Evolutionary conservation across 2,113 vertebrate species (phyloP).

Genomic region (Parus major): DNA sequence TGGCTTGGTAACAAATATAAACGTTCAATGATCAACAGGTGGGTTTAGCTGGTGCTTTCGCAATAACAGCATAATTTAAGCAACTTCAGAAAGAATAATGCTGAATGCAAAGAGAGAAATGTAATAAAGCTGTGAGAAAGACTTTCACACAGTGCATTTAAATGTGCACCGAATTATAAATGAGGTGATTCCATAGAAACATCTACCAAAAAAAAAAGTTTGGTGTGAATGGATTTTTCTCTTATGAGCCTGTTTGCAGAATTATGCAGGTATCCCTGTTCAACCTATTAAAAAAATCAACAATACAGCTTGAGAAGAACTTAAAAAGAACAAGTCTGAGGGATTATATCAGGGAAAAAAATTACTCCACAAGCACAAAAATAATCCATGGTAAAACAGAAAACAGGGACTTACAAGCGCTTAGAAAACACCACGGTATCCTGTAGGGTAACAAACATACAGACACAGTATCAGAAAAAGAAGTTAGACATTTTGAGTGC

Average conservation of each 20-base stretch:
- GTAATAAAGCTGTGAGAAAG: background rate
- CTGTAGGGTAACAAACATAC: background rate
- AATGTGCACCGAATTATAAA: background rate
- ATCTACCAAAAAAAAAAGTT: background rate
- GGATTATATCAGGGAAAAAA: background rate
- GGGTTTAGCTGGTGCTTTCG: background rate
- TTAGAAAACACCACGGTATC: background rate
- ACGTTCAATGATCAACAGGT: background rate
- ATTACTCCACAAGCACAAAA: background rate
- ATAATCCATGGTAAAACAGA: background rate
- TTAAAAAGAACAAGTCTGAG: background rate
- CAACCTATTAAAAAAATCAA: background rate
- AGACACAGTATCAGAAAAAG: background rate
- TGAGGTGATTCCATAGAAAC: conserved; percentile 2
- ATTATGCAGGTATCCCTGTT: background rate
- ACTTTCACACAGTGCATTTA: background rate
- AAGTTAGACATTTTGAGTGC: background rate
- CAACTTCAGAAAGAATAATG: background rate
- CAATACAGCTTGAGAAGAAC: background rate
- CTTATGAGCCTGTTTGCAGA: background rate
- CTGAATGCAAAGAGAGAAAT: background rate
- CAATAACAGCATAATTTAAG: background rate
- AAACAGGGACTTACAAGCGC: background rate
- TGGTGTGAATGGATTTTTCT: background rate
- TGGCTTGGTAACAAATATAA: background rate